phyloP scores from a whole-genome alignment of 2,797 vertebrate genomes.

The Florisuga fusca region DNA sequence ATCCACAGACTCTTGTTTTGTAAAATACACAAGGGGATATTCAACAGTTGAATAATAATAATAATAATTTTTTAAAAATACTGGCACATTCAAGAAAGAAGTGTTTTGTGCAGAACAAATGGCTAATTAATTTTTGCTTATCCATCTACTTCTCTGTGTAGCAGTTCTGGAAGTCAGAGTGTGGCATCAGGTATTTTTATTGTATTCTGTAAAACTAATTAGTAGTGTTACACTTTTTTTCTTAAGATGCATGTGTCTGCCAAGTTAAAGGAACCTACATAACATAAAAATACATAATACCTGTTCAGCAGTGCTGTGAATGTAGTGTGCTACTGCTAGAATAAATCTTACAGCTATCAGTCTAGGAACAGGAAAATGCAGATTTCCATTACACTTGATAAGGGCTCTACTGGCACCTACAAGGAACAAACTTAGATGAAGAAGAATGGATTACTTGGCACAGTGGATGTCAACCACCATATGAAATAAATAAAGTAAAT shows the following conservation, averaged over 20 bases:
- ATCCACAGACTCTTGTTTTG: not conserved
- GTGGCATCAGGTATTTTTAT: not conserved
- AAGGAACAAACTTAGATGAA: not conserved
- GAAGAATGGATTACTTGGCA: not conserved
- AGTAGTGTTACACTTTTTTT: not conserved
- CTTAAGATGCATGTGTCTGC: not conserved
- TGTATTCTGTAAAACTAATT: not conserved
- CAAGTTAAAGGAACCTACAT: not conserved
- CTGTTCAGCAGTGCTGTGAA: not conserved
- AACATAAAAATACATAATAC: not conserved
- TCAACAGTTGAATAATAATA: not conserved
- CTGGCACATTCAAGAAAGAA: not conserved
- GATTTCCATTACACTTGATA: not conserved
- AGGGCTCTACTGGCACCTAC: not conserved
- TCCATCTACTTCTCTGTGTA: not conserved
- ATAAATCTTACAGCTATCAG: not conserved
- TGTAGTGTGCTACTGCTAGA: not conserved
- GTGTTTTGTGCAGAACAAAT: not conserved
- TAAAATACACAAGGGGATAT: not conserved
- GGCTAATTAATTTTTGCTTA: not conserved
- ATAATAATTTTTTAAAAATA: not conserved
- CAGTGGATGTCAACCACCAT: not conserved
- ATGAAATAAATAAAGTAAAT: constrained; percentile 9
- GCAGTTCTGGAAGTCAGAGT: not conserved
- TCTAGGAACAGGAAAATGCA: not conserved